These are phyloP conservation scores for Incurvaria masculella DNA, from an alignment of 2,888 invertebrate genomes.

Conservation along the genomic window DNA sequence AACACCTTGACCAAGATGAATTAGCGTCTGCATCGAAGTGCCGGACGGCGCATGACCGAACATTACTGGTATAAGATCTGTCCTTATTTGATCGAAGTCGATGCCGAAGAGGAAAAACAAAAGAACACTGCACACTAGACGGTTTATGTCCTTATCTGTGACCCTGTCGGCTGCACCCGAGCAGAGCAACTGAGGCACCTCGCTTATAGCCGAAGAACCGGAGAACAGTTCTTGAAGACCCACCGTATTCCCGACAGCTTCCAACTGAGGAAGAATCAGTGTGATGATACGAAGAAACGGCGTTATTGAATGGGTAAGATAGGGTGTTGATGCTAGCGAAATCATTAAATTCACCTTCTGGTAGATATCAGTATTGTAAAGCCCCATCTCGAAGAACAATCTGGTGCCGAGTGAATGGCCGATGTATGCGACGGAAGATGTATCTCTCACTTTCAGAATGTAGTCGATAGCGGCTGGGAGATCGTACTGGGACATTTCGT, in stretches of 20 bases:
- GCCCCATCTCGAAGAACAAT: constrained; percentile 62
- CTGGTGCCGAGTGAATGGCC: constrained; percentile 78
- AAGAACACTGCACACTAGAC: constrained; percentile 26
- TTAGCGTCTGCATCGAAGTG: constrained; percentile 37
- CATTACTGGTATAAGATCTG: constrained; percentile 48
- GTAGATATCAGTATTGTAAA: constrained; percentile 62
- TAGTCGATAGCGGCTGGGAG: constrained; percentile 72
- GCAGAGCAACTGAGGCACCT: too few relatives aligned
- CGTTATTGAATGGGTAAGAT: constrained; percentile 43
- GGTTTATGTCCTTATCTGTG: constrained; percentile 13
- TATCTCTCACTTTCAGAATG: constrained; percentile 46
- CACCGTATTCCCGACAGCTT: background rate
- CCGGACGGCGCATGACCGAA: constrained; percentile 55
- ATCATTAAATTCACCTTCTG: constrained; percentile 58
- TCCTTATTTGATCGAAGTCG: constrained; percentile 48
- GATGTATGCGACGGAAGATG: constrained; percentile 59
- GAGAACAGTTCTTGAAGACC: background rate
- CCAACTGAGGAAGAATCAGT: constrained; percentile 9
- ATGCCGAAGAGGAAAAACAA: constrained; percentile 58
- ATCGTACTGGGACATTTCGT: constrained; percentile 74
- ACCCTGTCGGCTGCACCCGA: constrained; percentile 21
- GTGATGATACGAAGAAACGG: constrained; percentile 21
- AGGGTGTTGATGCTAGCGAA: constrained; percentile 65
- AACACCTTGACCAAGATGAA: constrained; percentile 55
- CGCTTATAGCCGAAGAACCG: background rate